phyloP scores from a whole-genome alignment of 2,888 invertebrate species.

The Syrphus vitripennis region DNA sequence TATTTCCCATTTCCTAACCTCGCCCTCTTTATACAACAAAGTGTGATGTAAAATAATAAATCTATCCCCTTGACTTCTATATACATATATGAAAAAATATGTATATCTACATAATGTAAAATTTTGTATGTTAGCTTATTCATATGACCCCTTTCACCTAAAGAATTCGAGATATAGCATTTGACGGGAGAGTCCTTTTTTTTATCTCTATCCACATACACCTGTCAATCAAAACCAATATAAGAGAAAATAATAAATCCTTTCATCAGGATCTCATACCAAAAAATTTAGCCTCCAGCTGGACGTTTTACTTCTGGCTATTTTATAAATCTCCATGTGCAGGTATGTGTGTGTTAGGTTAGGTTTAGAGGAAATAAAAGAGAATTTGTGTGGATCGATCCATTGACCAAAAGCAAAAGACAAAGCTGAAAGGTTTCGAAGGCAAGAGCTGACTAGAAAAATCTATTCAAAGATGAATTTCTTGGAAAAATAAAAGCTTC shows the following conservation, averaged over 20 bases:
- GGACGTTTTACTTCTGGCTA: neutral
- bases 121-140: neutral
- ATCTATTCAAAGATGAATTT: neutral
- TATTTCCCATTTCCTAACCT: neutral
- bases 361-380: neutral
- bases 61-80: neutral
- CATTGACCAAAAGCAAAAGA: neutral
- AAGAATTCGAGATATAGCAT: neutral
- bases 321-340: neutral
- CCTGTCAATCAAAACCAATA: slow-evolving; percentile 50
- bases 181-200: neutral
- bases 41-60: slow-evolving; percentile 30
- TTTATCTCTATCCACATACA: neutral
- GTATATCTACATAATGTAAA: neutral
- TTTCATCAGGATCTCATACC: neutral
- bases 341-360: neutral
- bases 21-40: neutral
- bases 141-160: slow-evolving; percentile 9
- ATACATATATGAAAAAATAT: neutral
- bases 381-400: neutral
- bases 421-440: neutral
- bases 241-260: slow-evolving; percentile 40
- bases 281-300: neutral
- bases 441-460: neutral
- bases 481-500: neutral